A percentile compares a stretch with the other conserved stretches of the same genome.
Evolutionary conservation across 2,888 invertebrate genomes (phyloP).

Genomic region (Cylloceria caligata): DNA sequence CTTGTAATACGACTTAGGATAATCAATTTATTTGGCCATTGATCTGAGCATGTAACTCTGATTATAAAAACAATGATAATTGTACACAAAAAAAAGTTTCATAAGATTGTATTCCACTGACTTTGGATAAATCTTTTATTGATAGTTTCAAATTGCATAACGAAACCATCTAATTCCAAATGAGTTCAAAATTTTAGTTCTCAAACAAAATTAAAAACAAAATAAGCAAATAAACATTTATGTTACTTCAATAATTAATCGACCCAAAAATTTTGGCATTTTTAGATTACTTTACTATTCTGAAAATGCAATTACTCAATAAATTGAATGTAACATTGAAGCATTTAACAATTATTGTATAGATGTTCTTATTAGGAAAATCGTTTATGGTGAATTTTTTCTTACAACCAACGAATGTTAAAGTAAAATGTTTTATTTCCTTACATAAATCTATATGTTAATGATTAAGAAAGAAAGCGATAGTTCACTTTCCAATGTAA

Average conservation of each 20-base stretch:
- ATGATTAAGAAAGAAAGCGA: background rate
- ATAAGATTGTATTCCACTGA: background rate
- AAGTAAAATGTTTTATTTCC: background rate
- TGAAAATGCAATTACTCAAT: too few species aligned
- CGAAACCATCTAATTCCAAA: too few species aligned
- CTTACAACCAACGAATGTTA: too few species aligned
- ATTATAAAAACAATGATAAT: background rate
- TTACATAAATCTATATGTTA: background rate
- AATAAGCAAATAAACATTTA: too few species aligned
- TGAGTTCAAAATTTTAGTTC: too few species aligned
- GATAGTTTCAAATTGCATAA: background rate
- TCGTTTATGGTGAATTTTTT: too few species aligned
- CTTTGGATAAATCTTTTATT: background rate
- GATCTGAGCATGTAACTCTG: background rate
- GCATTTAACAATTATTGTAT: background rate
- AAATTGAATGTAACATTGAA: background rate
- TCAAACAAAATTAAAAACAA: too few species aligned
- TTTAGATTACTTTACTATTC: too few species aligned
- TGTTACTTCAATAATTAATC: too few species aligned
- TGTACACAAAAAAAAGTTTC: background rate
- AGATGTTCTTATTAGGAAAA: too few species aligned
- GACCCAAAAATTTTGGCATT: too few species aligned
- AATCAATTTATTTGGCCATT: background rate
- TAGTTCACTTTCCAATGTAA: background rate
- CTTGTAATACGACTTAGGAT: background rate